Conservation (phyloP, 2,888 invertebrate genomes). For the Xylota sylvarum region DNA sequence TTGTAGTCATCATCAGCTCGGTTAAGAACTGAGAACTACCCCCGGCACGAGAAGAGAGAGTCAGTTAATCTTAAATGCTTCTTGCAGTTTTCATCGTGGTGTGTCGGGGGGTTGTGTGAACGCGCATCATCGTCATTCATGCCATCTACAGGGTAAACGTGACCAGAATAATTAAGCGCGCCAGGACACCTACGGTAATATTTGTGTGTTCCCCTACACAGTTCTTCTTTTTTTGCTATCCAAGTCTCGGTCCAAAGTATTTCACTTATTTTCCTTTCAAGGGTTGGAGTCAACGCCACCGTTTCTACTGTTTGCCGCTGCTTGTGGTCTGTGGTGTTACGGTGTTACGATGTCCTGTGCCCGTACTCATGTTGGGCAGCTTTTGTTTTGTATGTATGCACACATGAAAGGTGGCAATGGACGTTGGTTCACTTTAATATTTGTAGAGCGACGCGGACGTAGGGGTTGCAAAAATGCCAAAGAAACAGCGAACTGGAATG, state of each 20-base stretch:
- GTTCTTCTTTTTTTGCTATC: not conserved
- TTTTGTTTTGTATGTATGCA: conserved; percentile 35
- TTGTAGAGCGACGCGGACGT: conserved; percentile 4
- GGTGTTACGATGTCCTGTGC: conserved; percentile 14
- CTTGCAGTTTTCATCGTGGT: conserved; percentile 42
- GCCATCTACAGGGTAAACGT: conserved; percentile 55
- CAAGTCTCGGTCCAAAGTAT: conserved; percentile 23
- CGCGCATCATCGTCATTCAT: conserved; percentile 62
- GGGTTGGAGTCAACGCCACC: conserved; percentile 6
- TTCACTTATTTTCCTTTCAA: conserved; percentile 39
- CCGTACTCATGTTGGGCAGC: not conserved
- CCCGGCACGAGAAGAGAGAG: conserved; percentile 21
- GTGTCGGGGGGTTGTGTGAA: conserved; percentile 21
- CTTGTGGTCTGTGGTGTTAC: conserved; percentile 41
- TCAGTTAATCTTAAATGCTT: conserved; percentile 54
- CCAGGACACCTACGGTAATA: conserved; percentile 50
- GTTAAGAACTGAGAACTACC: conserved; percentile 46
- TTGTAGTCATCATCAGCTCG: conserved; percentile 23
- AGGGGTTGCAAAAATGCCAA: conserved; percentile 14
- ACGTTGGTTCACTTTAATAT: conserved; percentile 32
- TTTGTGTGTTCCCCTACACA: conserved; percentile 10
- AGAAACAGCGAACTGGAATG: conserved; percentile 49
- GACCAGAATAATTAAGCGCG: conserved; percentile 58
- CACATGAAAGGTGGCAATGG: conserved; percentile 43
- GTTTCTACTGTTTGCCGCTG: conserved; percentile 29